Percentiles rank a stretch among this genome's conserved stretches.
Conservation (phyloP, 53 echinoderm and acorn worm species). For the Holothuria scabra region DNA sequence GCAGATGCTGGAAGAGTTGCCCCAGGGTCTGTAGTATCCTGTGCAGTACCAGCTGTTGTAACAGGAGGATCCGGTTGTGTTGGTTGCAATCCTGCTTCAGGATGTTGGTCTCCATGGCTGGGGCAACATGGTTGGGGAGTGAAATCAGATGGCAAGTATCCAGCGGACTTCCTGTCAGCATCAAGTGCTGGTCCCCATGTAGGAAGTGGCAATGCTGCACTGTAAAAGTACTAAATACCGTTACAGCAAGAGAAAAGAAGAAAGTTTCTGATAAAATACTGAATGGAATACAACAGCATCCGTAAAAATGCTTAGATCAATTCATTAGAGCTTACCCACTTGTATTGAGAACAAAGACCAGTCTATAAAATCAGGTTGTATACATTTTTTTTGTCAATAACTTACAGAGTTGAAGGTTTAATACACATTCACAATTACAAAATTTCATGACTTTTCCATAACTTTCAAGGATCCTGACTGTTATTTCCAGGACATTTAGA, state of each 20-base stretch:
- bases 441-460: no score
- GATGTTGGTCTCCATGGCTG: conserved; percentile 4
- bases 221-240: conserved; percentile 53
- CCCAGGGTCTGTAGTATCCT: conserved; percentile 12
- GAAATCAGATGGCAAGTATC: conserved; percentile 47
- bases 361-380: no score
- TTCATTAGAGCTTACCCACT: no score
- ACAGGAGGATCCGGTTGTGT: not conserved
- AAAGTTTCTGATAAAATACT: not conserved
- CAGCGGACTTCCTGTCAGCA: conserved; percentile 37
- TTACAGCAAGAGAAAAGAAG: no score
- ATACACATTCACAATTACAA: no score
- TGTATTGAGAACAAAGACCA: no score
- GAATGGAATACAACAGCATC: not conserved
- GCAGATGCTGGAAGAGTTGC: conserved; percentile 61
- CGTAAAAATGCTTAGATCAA: no score
- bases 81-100: conserved; percentile 7
- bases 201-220: conserved; percentile 57
- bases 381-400: no score
- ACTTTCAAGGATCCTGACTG: no score
- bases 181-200: conserved; percentile 66
- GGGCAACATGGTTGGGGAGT: conserved; percentile 38
- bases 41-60: not conserved
- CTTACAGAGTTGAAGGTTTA: no score
- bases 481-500: no score